Base-by-base conservation (phyloP, 2,797 vertebrate genomes). In the Tarsius wallacei region DNA sequence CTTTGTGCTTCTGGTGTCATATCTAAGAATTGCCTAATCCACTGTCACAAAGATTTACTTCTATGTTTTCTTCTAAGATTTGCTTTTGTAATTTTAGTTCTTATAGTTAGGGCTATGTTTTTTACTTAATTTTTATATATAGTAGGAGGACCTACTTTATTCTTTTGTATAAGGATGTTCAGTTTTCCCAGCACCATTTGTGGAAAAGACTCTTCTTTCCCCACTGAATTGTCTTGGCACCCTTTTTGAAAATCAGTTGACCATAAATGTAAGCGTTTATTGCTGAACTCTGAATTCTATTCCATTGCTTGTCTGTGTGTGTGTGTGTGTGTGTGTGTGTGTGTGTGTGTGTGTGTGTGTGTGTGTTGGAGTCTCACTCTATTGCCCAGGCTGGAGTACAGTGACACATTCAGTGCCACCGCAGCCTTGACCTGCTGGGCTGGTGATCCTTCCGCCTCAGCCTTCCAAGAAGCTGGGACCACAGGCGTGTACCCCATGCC, bases 61-160 rank as follows among this genome's bases (percentile, higher is more conserved):
- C 21, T 73, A 5, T 87, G 4, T 76, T 94, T 80, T 91, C 17
- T 83, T 80, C 15, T 74, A 85, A 53, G 36, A 28, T 57, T 96
- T 59, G 9, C 31, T 94, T 87, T 87, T 93, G 53, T 81, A 66
- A 61, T 96, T 93, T 87, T 81, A 59, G 66, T 33, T 91, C 53
- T 91, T 82, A 49, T 5, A 63, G 74, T 87, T 86, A 81, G 68
- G 33, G 64, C 49, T 57, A 3, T 47, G 6, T 76, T 96, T 96
- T 96, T 91, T 49, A 59, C 53, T 86, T 87, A 59, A 49, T 78
- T 81, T 57, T 86, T 85, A 36, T 9, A 16, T 57, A 28, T 91
- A 47, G 14, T 90, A 5, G 78, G 21, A 47, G 14, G 6, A 77
- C n/a, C 68, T 82, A 3, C 47, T 87, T 91, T 31, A 68, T 68